A percentile compares a stretch with the other conserved stretches of the same genome.
These are phyloP conservation scores for Cydia pomonella DNA, from an alignment of 1,140 invertebrate genomes.

Conservation along the genomic window DNA sequence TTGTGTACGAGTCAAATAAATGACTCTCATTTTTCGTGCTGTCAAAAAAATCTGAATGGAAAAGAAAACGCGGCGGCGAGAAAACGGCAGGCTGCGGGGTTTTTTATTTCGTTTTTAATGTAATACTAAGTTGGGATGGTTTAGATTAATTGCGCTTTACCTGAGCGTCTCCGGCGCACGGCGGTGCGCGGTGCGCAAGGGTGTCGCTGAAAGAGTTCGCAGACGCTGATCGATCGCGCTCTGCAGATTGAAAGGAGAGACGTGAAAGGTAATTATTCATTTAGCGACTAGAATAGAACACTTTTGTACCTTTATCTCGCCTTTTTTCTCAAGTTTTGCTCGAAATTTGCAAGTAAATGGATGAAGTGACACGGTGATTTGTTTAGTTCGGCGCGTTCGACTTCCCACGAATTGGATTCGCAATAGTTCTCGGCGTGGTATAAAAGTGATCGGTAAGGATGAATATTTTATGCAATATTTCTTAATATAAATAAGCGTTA, in stretches of 20 bases:
- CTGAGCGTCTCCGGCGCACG: slow-evolving; percentile 48
- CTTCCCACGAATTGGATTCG: slow-evolving; percentile 65
- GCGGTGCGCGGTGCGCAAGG: slow-evolving; percentile 56
- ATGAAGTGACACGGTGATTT: slow-evolving; percentile 74
- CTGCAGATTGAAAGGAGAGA: slow-evolving; percentile 78
- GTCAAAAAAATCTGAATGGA: slow-evolving; percentile 81
- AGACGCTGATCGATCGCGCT: slow-evolving; percentile 76
- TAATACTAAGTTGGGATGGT: slow-evolving; percentile 79
- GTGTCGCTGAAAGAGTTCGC: slow-evolving; percentile 76
- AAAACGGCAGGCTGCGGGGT: slow-evolving; percentile 71
- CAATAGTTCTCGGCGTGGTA: slow-evolving; percentile 42
- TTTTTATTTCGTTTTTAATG: slow-evolving; percentile 79
- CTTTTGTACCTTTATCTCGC: slow-evolving; percentile 79
- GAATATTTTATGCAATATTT: slow-evolving; percentile 2
- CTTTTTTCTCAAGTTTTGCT: slow-evolving; percentile 75
- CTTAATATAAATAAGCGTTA: neutral
- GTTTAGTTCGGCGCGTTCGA: slow-evolving; percentile 62
- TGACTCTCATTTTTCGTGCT: slow-evolving; percentile 80
- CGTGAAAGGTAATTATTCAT: slow-evolving; percentile 80
- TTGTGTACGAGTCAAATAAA: slow-evolving; percentile 81
- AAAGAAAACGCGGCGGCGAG: slow-evolving; percentile 76
- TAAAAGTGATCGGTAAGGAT: slow-evolving; percentile 4
- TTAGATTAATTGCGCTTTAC: slow-evolving; percentile 79
- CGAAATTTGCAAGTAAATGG: slow-evolving; percentile 80
- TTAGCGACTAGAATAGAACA: slow-evolving; percentile 80